Conservation (phyloP, 35 echinoderm and acorn worm genomes). For the Apostichopus californicus region DNA sequence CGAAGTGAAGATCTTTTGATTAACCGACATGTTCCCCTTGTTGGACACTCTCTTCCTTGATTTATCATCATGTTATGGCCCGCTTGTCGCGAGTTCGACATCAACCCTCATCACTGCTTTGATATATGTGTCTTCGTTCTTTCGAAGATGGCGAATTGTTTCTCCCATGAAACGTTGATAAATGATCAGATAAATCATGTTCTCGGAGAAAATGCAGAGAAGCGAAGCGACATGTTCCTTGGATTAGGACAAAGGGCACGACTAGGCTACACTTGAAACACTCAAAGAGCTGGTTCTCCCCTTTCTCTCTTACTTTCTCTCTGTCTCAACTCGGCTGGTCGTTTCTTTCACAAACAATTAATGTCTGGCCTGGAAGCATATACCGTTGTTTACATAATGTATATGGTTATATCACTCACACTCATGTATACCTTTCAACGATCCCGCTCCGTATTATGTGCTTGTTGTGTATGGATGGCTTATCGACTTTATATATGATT, state of each 20-base stretch:
- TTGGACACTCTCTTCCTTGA: neutral
- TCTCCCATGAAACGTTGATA: slow-evolving; percentile 21
- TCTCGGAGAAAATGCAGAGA: slow-evolving; percentile 7
- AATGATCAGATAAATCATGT: slow-evolving; percentile 29
- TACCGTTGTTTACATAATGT: neutral
- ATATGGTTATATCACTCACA: neutral
- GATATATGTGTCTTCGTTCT: slow-evolving; percentile 10
- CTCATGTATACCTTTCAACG: neutral
- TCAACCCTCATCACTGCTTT: neutral
- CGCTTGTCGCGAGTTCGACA: slow-evolving; percentile 35
- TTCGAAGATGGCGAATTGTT: slow-evolving; percentile 26
- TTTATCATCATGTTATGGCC: slow-evolving; percentile 36
- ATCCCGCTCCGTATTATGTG: no score
- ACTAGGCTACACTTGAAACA: neutral
- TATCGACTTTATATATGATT: no score
- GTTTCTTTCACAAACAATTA: neutral
- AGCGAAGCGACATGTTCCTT: slow-evolving; percentile 9
- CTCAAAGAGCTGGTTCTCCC: neutral
- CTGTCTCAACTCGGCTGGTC: neutral
- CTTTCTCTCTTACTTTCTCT: neutral
- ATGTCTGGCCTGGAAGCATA: neutral
- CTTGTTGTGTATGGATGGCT: no score
- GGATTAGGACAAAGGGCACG: slow-evolving; percentile 32
- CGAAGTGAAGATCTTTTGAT: neutral
- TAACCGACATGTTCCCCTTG: slow-evolving; percentile 9